These are phyloP conservation scores for Leuciscus waleckii DNA, from an alignment of 2,797 vertebrate species.

Conservation along the genomic window DNA sequence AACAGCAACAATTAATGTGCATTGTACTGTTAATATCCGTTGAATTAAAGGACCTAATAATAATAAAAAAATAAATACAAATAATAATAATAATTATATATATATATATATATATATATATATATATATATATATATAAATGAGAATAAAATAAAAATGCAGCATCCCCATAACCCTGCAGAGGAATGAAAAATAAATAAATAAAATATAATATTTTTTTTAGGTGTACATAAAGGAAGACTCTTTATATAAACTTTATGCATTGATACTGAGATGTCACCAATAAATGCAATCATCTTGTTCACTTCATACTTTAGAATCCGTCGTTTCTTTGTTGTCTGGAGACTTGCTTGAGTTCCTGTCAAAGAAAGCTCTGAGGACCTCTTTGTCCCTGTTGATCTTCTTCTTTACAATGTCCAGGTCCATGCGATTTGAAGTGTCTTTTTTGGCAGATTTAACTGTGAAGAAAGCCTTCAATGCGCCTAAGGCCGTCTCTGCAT, in stretches of 20 bases:
- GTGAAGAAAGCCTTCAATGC: slow-evolving; percentile 95
- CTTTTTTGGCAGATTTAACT: slow-evolving; percentile 83
- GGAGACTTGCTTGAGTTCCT: slow-evolving; percentile 77
- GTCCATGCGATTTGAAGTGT: slow-evolving; percentile 80
- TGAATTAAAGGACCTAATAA: background rate
- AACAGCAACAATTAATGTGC: slow-evolving; percentile 44
- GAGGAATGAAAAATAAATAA: no score
- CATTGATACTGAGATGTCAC: background rate
- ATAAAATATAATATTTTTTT: background rate
- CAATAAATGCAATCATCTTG: background rate
- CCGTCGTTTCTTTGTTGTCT: slow-evolving; percentile 70
- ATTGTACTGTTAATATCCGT: background rate
- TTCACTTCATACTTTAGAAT: slow-evolving; percentile 81
- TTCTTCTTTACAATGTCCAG: slow-evolving; percentile 85
- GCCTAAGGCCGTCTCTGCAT: slow-evolving; percentile 88
- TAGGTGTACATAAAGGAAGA: background rate
- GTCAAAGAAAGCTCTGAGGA: slow-evolving; percentile 87
- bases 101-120: no score
- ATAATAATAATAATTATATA: no score
- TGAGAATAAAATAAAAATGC: background rate
- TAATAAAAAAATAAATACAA: background rate
- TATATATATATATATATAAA: no score
- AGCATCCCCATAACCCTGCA: background rate
- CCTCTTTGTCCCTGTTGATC: slow-evolving; percentile 86
- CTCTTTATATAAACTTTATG: background rate